Base-by-base conservation (phyloP, 2,888 invertebrate genomes). In the Acrobeloides nanus region DNA sequence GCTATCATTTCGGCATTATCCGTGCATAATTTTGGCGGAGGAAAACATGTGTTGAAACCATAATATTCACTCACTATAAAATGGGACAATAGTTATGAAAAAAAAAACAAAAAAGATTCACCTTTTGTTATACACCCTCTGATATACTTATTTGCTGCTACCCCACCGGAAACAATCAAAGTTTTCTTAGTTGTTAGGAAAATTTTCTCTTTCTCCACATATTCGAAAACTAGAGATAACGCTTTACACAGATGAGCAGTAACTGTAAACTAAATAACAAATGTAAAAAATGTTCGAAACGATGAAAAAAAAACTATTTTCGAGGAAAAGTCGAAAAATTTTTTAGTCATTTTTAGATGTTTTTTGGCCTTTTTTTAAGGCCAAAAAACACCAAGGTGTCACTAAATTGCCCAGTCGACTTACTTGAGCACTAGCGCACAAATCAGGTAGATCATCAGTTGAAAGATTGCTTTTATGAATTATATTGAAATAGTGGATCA, bases 1-100 rank as follows among this genome's bases (percentile, higher is more conserved):
- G 95, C 95, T 65, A 97, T 87, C 97, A 97, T 97, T 26, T 90
- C 82, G 6, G 95, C 97, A 81, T 97, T 97, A 75, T 97, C 97
- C 0, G 89, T 90, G 74, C 97, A 97, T 8, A 89, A 80, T 68
- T 81, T 80, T 20, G 84, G 82, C 3, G 88, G 85, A 12, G 93
- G 90, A 48, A 85, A 81, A 46, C 56, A 32, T 1, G 51, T 40
- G 5, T 42, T 26, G 27, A 60, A 53, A 5, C 37, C 45, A 23
- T 62, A 51, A 6, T 48, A 40, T 1, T 24, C 18, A n/a, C 48
- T 51, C 2, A 64, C 31, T n/a, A n/a, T n/a, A n/a, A n/a, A n/a
- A n/a, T n/a, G n/a, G n/a, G n/a, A n/a, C n/a, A n/a, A n/a, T n/a
- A n/a, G n/a, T n/a, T n/a, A n/a, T n/a, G n/a, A n/a, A n/a, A n/a